Evolutionary conservation across 2,797 vertebrate species (phyloP).

Genomic region (Pseudocheirus occidentalis): DNA sequence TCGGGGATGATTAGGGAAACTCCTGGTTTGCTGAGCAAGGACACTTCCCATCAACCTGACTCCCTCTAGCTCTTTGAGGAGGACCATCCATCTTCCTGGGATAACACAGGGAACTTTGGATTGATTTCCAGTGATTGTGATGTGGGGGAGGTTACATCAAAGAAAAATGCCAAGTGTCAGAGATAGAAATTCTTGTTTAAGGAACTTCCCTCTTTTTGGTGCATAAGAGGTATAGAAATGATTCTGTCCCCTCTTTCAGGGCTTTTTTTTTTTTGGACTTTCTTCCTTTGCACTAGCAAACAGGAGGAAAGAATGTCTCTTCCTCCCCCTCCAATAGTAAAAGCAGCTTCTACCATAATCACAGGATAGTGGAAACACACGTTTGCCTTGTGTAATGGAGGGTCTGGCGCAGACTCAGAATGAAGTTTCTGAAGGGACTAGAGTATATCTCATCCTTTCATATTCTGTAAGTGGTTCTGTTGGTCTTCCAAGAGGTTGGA

Average conservation of each 20-base stretch:
- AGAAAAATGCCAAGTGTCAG: background rate
- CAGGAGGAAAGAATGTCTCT: background rate
- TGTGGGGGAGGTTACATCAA: background rate
- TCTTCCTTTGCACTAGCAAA: background rate
- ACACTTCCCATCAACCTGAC: background rate
- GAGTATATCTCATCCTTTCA: background rate
- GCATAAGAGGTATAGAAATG: background rate
- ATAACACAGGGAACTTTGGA: background rate
- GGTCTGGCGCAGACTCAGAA: background rate
- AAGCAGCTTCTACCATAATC: background rate
- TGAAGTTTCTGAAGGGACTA: background rate
- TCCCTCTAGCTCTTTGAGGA: background rate
- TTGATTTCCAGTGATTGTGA: background rate
- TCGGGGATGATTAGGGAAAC: background rate
- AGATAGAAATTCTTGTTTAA: background rate
- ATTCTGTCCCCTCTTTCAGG: background rate
- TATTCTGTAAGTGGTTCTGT: background rate
- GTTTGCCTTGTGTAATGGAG: background rate
- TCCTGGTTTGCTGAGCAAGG: background rate
- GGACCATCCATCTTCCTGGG: background rate
- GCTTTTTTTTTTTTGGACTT: background rate
- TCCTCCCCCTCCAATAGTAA: background rate
- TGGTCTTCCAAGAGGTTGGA: background rate
- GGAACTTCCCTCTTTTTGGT: background rate
- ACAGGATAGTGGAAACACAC: background rate